Evolutionary conservation across 2,888 invertebrate species (phyloP).

Genomic region (Masnerella sp.): DNA sequence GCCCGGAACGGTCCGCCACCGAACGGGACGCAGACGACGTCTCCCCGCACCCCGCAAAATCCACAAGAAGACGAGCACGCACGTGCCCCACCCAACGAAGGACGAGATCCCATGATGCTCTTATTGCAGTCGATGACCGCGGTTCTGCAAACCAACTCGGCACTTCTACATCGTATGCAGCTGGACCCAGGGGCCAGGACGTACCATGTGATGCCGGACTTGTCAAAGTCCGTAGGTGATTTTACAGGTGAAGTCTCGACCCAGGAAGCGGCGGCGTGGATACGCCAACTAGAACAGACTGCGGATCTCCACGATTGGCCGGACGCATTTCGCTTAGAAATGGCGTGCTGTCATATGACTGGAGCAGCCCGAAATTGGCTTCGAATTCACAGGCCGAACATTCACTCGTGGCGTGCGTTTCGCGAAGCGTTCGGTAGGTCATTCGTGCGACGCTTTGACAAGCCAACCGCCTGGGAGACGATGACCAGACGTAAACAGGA

Average conservation of each 20-base stretch:
- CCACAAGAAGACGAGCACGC: too few species aligned
- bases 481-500: neutral
- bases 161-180: too few species aligned
- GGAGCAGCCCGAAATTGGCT: neutral
- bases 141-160: too few species aligned
- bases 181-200: too few species aligned
- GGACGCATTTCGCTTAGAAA: neutral
- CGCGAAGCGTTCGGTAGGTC: neutral
- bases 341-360: neutral
- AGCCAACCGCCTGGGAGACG: neutral
- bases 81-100: too few species aligned
- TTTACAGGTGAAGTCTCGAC: neutral
- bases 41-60: too few species aligned
- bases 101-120: too few species aligned
- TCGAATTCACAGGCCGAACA: neutral
- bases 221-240: neutral
- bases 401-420: neutral
- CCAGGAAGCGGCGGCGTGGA: neutral
- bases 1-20: too few species aligned
- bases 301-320: neutral
- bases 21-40: too few species aligned
- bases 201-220: conserved; percentile 2
- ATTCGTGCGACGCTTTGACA: neutral
- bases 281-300: neutral
- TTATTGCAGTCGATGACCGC: neutral